These are phyloP conservation scores for Poeciliopsis prolifica DNA, from an alignment of 2,113 vertebrate species.

Conservation along the genomic window DNA sequence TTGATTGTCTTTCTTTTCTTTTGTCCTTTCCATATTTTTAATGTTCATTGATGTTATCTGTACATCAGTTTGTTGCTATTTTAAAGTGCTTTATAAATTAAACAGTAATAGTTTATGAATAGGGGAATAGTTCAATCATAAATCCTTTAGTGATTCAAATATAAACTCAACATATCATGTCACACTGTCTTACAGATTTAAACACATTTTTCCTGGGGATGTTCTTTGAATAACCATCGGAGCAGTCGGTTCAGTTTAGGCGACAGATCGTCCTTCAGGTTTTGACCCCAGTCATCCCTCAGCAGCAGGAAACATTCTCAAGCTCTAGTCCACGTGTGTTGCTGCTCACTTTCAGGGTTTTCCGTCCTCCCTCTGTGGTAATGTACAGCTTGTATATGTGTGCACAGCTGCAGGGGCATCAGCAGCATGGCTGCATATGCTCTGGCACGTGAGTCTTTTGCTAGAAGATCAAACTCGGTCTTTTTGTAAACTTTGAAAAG, in stretches of 20 bases:
- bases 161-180: neutral
- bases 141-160: neutral
- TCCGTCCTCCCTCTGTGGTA: neutral
- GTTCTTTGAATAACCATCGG: neutral
- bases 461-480: neutral
- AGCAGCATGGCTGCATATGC: neutral
- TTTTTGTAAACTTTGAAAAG: neutral
- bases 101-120: neutral
- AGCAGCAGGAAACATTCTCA: conserved; percentile 47
- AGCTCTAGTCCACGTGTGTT: conserved; percentile 12
- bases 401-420: conserved; percentile 32
- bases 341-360: neutral
- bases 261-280: neutral
- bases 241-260: neutral
- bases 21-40: too few relatives aligned
- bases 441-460: neutral
- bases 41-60: too few relatives aligned
- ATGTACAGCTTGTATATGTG: conserved; percentile 23
- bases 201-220: neutral
- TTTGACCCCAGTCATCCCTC: conserved; percentile 10
- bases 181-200: neutral
- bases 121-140: neutral
- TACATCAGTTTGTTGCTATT: too few relatives aligned
- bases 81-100: too few relatives aligned
- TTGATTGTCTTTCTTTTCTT: too few relatives aligned